Percentiles rank a stretch among this genome's conserved stretches.
Conservation (phyloP, 1,140 invertebrate genomes). For the Zaprionus ghesquierei region DNA sequence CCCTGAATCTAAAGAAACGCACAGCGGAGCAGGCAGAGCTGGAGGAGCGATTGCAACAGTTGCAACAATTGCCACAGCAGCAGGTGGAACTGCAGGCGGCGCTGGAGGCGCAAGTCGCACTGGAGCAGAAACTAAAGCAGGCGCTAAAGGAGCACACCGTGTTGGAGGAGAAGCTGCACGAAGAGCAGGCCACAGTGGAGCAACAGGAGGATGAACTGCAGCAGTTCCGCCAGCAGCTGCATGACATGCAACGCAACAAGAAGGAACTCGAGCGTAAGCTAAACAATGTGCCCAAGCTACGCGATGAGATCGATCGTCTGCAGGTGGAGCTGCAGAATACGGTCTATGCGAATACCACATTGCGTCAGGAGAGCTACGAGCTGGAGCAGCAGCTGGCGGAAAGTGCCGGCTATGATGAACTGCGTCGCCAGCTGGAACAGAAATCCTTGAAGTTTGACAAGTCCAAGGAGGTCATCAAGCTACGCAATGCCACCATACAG, state of each 20-base stretch:
- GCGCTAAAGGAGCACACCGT: constrained; percentile 3
- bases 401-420: constrained; percentile 31
- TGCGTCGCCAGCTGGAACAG: constrained; percentile 48
- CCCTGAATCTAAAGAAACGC: constrained; percentile 89
- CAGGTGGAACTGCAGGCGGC: neutral
- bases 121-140: constrained; percentile 85
- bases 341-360: constrained; percentile 43
- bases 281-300: constrained; percentile 1
- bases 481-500: constrained; percentile 71
- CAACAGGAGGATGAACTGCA: neutral
- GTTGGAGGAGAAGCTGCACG: neutral
- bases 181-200: neutral
- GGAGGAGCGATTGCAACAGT: constrained; percentile 81
- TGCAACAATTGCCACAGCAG: constrained; percentile 1
- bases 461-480: constrained; percentile 80
- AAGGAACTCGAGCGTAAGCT: constrained; percentile 32
- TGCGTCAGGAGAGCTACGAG: constrained; percentile 34
- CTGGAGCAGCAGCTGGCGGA: constrained; percentile 10
- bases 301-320: constrained; percentile 36
- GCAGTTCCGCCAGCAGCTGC: neutral
- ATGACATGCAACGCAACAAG: constrained; percentile 4
- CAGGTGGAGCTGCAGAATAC: constrained; percentile 44
- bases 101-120: neutral
- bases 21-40: constrained; percentile 85
- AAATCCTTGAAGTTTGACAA: constrained; percentile 79